Evolutionary conservation across 1,140 invertebrate genomes (phyloP).

Genomic region (Metopolophium dirhodum): DNA sequence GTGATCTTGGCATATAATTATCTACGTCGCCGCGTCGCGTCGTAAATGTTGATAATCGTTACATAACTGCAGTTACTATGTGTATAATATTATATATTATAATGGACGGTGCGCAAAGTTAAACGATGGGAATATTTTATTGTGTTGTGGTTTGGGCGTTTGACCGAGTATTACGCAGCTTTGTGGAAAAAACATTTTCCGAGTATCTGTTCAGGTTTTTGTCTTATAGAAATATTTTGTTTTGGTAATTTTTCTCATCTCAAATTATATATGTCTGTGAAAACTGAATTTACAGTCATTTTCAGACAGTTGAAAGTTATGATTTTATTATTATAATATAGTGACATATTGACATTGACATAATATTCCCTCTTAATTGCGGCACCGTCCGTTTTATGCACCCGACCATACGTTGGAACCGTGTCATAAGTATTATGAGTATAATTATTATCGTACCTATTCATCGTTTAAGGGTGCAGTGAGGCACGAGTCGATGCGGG

Average conservation of each 20-base stretch:
- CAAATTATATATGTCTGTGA: background rate
- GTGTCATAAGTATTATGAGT: background rate
- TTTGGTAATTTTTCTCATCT: background rate
- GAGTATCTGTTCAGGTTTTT: too few relatives aligned
- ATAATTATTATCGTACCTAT: too few relatives aligned
- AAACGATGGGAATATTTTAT: background rate
- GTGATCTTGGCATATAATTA: background rate
- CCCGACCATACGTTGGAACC: background rate
- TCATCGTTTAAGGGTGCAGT: background rate
- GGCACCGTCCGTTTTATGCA: background rate
- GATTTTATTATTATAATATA: too few relatives aligned
- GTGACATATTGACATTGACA: too few relatives aligned
- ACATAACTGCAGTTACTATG: background rate
- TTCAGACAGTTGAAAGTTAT: background rate
- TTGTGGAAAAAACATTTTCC: too few relatives aligned
- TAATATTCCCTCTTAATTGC: background rate
- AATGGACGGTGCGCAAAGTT: background rate
- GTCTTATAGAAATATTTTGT: too few relatives aligned
- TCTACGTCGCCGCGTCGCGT: background rate
- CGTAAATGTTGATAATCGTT: background rate
- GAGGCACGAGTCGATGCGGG: background rate
- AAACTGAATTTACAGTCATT: background rate
- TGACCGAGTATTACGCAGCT: too few relatives aligned
- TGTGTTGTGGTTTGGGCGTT: too few relatives aligned
- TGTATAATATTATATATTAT: background rate